Evolutionary conservation across 2,113 vertebrate genomes (phyloP).

Genomic region (Bettongia penicillata): DNA sequence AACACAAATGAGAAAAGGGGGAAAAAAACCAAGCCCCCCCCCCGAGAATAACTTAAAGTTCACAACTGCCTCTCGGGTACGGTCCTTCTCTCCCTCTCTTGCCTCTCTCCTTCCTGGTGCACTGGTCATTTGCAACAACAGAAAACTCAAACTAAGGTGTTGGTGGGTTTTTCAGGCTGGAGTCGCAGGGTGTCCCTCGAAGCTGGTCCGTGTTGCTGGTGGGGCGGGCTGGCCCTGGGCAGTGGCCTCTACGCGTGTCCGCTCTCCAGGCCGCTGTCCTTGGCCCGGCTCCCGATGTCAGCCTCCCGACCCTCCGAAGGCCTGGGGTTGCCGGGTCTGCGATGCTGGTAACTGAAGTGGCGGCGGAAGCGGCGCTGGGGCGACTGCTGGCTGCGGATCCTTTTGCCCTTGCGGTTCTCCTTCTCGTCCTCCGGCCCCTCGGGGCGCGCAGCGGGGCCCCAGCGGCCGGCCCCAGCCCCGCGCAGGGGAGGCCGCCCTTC

Average conservation of each 20-base stretch:
- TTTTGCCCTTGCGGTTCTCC: neutral
- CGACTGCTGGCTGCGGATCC: neutral
- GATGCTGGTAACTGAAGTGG: neutral
- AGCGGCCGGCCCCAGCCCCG: fast-evolving
- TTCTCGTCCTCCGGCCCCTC: neutral
- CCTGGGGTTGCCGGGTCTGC: neutral
- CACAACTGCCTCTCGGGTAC: neutral
- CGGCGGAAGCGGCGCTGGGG: fast-evolving
- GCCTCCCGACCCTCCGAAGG: fast-evolving
- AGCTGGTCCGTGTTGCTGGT: neutral
- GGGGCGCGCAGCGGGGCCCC: neutral
- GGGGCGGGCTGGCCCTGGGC: neutral
- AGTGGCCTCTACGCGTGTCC: neutral
- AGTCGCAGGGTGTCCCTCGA: fast-evolving
- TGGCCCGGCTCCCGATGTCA: neutral
- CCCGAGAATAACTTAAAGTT: neutral
- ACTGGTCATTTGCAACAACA: neutral
- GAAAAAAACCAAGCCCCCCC: neutral
- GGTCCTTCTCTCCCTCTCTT: neutral
- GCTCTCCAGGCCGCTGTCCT: fast-evolving
- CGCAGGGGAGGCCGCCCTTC: fast-evolving
- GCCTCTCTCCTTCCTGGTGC: neutral
- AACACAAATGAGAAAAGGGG: neutral
- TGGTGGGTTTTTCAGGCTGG: neutral
- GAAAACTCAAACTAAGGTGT: neutral